Evolutionary conservation across 1,140 invertebrate species (phyloP).

Genomic region (Atta texana): DNA sequence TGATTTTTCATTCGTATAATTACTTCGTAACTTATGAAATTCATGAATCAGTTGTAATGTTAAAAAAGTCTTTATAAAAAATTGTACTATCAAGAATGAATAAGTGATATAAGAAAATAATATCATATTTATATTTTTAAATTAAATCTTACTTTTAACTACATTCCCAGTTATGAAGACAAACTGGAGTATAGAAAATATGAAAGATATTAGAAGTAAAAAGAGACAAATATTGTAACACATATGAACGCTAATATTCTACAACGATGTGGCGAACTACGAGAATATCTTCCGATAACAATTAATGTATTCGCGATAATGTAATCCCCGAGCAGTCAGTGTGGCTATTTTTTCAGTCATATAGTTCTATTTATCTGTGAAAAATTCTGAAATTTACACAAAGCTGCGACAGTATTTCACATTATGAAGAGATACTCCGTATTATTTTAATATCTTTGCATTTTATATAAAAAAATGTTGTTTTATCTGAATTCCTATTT

Average conservation of each 20-base stretch:
- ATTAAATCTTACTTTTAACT: neutral
- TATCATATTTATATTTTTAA: neutral
- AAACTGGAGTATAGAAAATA: neutral
- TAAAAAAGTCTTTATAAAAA: neutral
- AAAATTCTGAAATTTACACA: conserved; percentile 49
- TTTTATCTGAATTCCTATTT: conserved; percentile 28
- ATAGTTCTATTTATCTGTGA: conserved; percentile 20
- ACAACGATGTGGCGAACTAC: neutral
- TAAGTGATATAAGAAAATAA: neutral
- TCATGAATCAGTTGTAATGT: neutral
- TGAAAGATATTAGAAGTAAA: neutral
- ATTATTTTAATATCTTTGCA: conserved; percentile 59
- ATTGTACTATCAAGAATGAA: neutral
- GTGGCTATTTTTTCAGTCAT: conserved; percentile 18
- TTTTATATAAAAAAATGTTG: conserved; percentile 44
- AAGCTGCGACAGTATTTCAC: conserved; percentile 34
- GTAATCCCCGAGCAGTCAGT: neutral
- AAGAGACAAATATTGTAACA: conserved; percentile 1
- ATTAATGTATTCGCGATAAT: conserved; percentile 39
- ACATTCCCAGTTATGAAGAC: neutral
- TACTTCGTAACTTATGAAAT: neutral
- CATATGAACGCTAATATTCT: neutral
- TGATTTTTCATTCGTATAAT: neutral
- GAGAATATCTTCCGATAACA: conserved; percentile 21
- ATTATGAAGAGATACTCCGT: conserved; percentile 33